Conservation (phyloP, 2,797 vertebrate genomes). For the Alcedo atthis region DNA sequence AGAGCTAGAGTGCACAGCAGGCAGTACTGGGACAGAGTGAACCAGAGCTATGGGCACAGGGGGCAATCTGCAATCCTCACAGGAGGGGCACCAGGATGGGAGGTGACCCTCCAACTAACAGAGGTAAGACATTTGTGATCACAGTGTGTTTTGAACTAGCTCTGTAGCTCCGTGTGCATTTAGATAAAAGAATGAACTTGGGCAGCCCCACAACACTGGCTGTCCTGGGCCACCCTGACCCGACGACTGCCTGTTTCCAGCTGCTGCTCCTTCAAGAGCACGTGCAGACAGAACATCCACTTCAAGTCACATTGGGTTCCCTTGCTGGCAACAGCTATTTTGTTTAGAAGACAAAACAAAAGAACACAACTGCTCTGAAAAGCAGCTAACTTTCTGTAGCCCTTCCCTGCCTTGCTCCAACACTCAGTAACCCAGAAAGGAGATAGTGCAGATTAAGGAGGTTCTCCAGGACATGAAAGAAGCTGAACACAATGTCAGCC, state of each 20-base stretch:
- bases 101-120: neutral
- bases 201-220: neutral
- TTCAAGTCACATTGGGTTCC: neutral
- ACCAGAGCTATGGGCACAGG: neutral
- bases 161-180: neutral
- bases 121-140: neutral
- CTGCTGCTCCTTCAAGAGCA: neutral
- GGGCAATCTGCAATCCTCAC: fast-evolving
- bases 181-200: neutral
- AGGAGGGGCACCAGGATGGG: neutral
- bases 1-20: neutral
- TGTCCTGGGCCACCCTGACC: neutral
- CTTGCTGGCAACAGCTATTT: neutral
- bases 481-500: neutral
- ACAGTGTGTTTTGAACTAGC: neutral
- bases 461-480: neutral
- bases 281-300: fast-evolving
- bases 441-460: neutral
- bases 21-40: neutral
- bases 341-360: neutral
- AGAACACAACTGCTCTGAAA: neutral
- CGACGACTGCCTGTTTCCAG: neutral
- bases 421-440: neutral
- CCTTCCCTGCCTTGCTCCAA: neutral
- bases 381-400: neutral